phyloP scores from a whole-genome alignment of 2,113 vertebrate genomes.

The Aphyosemion australe region DNA sequence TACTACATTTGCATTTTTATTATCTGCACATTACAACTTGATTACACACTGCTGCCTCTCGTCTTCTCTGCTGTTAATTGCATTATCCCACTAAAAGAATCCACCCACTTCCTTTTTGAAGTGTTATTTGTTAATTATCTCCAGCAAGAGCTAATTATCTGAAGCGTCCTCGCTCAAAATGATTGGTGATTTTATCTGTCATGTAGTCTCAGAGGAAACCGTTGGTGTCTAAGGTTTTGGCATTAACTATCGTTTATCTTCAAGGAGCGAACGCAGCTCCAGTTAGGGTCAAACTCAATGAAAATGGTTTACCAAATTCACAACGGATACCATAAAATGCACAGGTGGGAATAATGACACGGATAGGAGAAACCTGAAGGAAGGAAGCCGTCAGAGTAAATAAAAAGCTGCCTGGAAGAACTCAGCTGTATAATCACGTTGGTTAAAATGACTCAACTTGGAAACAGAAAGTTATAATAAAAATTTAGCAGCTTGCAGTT shows the following conservation, averaged over 20 bases:
- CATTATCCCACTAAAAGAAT: slow-evolving; percentile 45
- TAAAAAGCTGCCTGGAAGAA: background rate
- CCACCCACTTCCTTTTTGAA: slow-evolving; percentile 34
- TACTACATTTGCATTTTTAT: slow-evolving; percentile 66
- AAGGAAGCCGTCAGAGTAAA: background rate
- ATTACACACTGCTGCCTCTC: too few species aligned
- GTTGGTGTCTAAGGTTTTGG: slow-evolving; percentile 26
- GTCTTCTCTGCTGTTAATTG: slow-evolving; percentile 3
- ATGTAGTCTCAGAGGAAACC: slow-evolving; percentile 10
- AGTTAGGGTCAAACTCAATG: background rate
- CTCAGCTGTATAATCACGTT: background rate
- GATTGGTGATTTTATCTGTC: too few species aligned
- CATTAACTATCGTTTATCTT: slow-evolving; percentile 6
- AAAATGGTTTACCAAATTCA: background rate
- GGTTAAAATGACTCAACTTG: background rate
- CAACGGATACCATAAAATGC: background rate
- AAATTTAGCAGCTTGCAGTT: too few species aligned
- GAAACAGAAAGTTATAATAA: background rate
- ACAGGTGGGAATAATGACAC: background rate
- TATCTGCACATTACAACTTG: slow-evolving; percentile 49
- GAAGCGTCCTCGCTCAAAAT: background rate
- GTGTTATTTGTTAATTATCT: slow-evolving; percentile 38
- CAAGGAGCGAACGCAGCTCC: slow-evolving; percentile 5
- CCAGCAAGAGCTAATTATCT: slow-evolving; percentile 53
- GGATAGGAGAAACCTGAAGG: background rate